Conservation (phyloP, 2,888 invertebrate species). For the Eilema depressum region DNA sequence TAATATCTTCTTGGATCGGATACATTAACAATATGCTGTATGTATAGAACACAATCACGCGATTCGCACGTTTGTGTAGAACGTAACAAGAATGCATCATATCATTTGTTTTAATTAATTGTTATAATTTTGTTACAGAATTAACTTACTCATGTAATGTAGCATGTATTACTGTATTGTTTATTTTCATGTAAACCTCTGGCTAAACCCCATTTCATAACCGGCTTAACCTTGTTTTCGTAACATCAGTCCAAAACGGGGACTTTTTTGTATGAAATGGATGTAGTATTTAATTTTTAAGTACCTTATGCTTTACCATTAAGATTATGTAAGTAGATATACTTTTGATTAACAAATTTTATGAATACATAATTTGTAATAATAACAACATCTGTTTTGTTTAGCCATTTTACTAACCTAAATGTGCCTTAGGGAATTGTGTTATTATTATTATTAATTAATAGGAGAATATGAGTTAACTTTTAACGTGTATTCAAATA, state of each 20-base stretch:
- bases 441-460: slow-evolving; percentile 42
- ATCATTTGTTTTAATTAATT: slow-evolving; percentile 87
- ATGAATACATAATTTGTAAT: not conserved
- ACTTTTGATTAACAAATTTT: slow-evolving; percentile 21
- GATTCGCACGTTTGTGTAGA: slow-evolving; percentile 70
- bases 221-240: slow-evolving; percentile 47
- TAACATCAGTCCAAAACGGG: slow-evolving; percentile 70
- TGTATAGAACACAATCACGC: slow-evolving; percentile 61
- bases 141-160: slow-evolving; percentile 73
- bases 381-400: slow-evolving; percentile 42
- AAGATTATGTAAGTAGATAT: slow-evolving; percentile 34
- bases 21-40: slow-evolving; percentile 54
- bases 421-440: not conserved
- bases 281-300: slow-evolving; percentile 38
- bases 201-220: slow-evolving; percentile 66
- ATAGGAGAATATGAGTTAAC: slow-evolving; percentile 38
- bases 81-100: slow-evolving; percentile 87
- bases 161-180: slow-evolving; percentile 63
- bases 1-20: slow-evolving; percentile 23
- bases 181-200: slow-evolving; percentile 51
- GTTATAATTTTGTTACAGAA: slow-evolving; percentile 77
- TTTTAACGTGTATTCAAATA: slow-evolving; percentile 41
- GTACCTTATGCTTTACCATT: slow-evolving; percentile 40
- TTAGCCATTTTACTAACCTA: slow-evolving; percentile 13
- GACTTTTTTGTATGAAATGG: slow-evolving; percentile 86